A percentile compares a stretch with the other conserved stretches of the same genome.
These are phyloP conservation scores for Troides oblongomaculatus DNA, from an alignment of 2,888 invertebrate species.

Conservation along the genomic window DNA sequence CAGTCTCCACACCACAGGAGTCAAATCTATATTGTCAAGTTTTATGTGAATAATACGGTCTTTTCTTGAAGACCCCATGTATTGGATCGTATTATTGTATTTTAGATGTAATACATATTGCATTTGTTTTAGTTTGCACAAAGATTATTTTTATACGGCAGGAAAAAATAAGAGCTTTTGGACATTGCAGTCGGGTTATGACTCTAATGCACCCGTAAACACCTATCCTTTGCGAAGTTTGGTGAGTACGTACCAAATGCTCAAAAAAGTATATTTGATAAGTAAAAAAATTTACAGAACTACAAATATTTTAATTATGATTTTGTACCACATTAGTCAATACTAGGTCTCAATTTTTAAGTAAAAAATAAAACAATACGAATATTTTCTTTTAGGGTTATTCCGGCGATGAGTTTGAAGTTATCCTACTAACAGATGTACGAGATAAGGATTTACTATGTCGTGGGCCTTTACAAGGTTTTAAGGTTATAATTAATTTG, in stretches of 20 bases:
- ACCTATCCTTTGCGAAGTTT: conserved; percentile 81
- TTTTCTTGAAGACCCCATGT: too few relatives aligned
- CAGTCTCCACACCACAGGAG: too few relatives aligned
- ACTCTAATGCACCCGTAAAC: conserved; percentile 58
- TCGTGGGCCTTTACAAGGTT: conserved; percentile 83
- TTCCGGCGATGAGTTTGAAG: conserved; percentile 64
- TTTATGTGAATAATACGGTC: too few relatives aligned
- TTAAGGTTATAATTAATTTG: conserved; percentile 65
- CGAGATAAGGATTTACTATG: conserved; percentile 82
- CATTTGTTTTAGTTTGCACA: conserved; percentile 53
- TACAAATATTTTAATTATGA: too few relatives aligned
- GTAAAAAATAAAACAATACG: too few relatives aligned
- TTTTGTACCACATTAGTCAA: too few relatives aligned
- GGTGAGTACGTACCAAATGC: conserved; percentile 39
- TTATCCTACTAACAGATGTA: conserved; percentile 64
- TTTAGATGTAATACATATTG: background rate
- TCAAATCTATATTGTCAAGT: too few relatives aligned
- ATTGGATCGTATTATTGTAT: too few relatives aligned
- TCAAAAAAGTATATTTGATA: too few relatives aligned
- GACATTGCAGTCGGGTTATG: conserved; percentile 80
- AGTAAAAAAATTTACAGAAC: too few relatives aligned
- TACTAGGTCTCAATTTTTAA: too few relatives aligned
- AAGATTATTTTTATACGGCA: conserved; percentile 48
- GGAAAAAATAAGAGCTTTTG: conserved; percentile 57
- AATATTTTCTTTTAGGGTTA: conserved; percentile 44